Percentiles rank a stretch among this genome's conserved stretches.
Conservation (phyloP, 2,888 invertebrate genomes). For the Liopterus haemorrhoidalis region DNA sequence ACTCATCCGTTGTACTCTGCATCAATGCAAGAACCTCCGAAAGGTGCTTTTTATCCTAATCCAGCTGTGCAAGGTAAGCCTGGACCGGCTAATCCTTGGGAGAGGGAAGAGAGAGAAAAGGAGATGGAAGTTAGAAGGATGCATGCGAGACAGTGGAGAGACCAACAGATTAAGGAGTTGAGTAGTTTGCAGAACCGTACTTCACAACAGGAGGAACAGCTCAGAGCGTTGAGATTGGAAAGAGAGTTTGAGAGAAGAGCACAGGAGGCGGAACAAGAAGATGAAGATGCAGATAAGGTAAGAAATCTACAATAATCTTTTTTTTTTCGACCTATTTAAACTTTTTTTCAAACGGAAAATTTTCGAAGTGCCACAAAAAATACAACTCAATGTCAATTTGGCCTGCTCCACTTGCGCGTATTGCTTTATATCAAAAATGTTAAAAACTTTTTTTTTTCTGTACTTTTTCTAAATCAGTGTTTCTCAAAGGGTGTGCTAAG, state of each 20-base stretch:
- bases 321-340: background rate
- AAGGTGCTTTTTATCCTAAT: conserved; percentile 64
- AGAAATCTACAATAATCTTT: conserved; percentile 18
- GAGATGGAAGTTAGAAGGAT: conserved; percentile 67
- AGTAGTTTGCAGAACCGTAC: conserved; percentile 63
- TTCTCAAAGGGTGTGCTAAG: too few relatives aligned
- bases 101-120: conserved; percentile 85
- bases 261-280: conserved; percentile 65
- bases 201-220: conserved; percentile 78
- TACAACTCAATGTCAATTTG: too few relatives aligned
- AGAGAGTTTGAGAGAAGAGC: conserved; percentile 90
- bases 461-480: background rate
- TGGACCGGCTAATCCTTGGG: conserved; percentile 76
- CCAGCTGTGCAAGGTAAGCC: conserved; percentile 26
- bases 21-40: conserved; percentile 66
- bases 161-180: conserved; percentile 79
- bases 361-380: too few relatives aligned
- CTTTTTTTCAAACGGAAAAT: too few relatives aligned
- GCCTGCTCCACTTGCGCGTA: too few relatives aligned
- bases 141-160: conserved; percentile 72
- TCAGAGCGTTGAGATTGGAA: conserved; percentile 84
- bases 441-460: too few relatives aligned
- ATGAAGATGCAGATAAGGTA: conserved; percentile 65
- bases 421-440: too few relatives aligned
- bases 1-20: conserved; percentile 71